Conservation (phyloP, 1,140 invertebrate species). For the Listronotus bonariensis region DNA sequence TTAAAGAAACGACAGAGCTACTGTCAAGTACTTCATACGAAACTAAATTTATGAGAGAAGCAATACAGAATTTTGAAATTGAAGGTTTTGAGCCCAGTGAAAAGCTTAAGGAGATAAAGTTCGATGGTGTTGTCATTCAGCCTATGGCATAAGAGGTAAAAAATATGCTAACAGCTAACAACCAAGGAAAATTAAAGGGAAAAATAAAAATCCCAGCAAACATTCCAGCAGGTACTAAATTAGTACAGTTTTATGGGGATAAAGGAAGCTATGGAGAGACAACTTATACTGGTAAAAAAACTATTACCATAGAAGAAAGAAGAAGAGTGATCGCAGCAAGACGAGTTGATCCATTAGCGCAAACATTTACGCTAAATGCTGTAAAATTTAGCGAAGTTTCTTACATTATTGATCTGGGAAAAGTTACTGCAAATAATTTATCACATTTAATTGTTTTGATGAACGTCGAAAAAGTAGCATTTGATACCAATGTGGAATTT, state of each 20-base stretch:
- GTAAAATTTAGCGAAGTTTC: background rate
- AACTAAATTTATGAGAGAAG: too few relatives aligned
- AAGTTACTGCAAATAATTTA: background rate
- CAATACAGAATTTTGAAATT: too few relatives aligned
- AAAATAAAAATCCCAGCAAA: constrained; percentile 1
- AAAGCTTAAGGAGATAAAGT: too few relatives aligned
- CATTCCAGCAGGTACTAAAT: constrained; percentile 1
- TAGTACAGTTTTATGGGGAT: background rate
- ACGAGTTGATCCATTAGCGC: too few relatives aligned
- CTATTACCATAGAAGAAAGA: constrained; percentile 1
- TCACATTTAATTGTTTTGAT: background rate
- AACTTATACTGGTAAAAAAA: background rate
- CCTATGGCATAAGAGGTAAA: too few relatives aligned
- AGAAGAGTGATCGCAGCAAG: background rate
- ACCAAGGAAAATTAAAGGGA: background rate
- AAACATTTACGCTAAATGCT: too few relatives aligned
- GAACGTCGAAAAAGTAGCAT: too few relatives aligned
- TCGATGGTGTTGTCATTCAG: too few relatives aligned
- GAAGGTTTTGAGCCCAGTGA: too few relatives aligned
- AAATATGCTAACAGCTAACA: background rate
- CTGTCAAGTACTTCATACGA: too few relatives aligned
- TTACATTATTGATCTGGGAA: background rate
- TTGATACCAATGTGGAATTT: too few relatives aligned
- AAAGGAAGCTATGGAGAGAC: background rate
- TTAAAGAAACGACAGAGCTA: too few relatives aligned